Evolutionary conservation across 2,797 vertebrate species (phyloP).

Genomic region (Anolis apletophallus): DNA sequence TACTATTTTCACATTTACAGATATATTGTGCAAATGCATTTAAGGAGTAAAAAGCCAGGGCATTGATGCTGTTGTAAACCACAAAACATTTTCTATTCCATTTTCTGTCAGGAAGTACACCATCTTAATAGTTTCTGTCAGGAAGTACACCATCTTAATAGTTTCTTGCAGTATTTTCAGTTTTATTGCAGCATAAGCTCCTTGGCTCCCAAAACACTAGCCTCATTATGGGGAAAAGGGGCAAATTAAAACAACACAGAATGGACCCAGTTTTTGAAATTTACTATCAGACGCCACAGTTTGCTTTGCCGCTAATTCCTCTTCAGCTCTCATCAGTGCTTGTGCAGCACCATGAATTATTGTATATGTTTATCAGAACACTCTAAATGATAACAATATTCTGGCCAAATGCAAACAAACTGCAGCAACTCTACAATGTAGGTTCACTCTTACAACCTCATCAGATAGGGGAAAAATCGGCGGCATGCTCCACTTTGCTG

Average conservation of each 20-base stretch:
- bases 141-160: not conserved
- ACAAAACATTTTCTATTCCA: not conserved
- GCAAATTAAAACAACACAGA: not conserved
- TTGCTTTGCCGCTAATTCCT: not conserved
- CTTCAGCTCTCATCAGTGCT: accelerated
- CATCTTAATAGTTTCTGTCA: not conserved
- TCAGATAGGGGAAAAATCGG: too few species aligned
- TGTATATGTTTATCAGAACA: not conserved
- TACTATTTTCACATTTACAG: not conserved
- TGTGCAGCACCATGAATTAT: not conserved
- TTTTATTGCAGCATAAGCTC: not conserved
- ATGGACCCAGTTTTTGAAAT: not conserved
- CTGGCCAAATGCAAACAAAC: not conserved
- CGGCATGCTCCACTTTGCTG: too few species aligned
- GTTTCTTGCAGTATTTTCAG: not conserved
- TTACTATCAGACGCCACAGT: accelerated
- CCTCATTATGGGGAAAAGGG: not conserved
- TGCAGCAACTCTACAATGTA: too few species aligned
- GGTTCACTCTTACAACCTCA: too few species aligned
- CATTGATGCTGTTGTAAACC: not conserved
- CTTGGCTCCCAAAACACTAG: not conserved
- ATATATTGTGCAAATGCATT: not conserved
- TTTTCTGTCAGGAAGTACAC: not conserved
- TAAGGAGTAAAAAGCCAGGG: not conserved
- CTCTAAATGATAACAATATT: not conserved